phyloP scores from a whole-genome alignment of 2,888 invertebrate species.

The Malthinus seriepunctatus region DNA sequence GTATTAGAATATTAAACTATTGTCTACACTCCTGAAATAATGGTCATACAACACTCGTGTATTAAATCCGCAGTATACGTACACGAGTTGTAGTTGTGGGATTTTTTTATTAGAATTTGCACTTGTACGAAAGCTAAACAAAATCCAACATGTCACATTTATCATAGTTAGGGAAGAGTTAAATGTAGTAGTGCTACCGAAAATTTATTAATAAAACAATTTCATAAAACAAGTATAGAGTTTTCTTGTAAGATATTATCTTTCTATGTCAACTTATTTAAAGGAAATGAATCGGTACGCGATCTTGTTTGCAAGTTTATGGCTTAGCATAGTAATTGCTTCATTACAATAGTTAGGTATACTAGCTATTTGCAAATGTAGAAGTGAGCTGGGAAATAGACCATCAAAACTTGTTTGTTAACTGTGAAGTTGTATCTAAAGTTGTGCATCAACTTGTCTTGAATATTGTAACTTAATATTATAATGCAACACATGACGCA shows the following conservation, averaged over 20 bases:
- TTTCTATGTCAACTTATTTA: conserved; percentile 25
- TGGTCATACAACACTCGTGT: too few species aligned
- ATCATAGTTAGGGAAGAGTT: too few species aligned
- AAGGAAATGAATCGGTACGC: conserved; percentile 27
- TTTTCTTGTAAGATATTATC: conserved; percentile 19
- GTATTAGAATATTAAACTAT: too few species aligned
- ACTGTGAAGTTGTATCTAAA: conserved; percentile 21
- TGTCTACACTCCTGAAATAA: too few species aligned
- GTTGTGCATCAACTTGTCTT: conserved; percentile 7
- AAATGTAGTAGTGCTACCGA: too few species aligned
- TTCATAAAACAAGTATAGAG: not conserved
- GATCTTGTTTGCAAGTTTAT: conserved; percentile 37
- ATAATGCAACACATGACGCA: conserved; percentile 5
- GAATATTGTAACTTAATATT: conserved; percentile 15
- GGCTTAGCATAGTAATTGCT: conserved; percentile 36
- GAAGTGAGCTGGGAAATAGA: conserved; percentile 23
- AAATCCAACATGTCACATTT: too few species aligned
- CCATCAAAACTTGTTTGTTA: conserved; percentile 27
- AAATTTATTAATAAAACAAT: too few species aligned
- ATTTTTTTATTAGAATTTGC: too few species aligned
- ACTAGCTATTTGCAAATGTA: conserved; percentile 20
- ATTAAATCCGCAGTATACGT: too few species aligned
- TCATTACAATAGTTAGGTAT: conserved; percentile 28
- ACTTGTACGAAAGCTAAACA: too few species aligned
- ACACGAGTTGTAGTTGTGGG: too few species aligned